A percentile compares a stretch with the other conserved stretches of the same genome.
phyloP scores from a whole-genome alignment of 1,140 invertebrate species.

The Melanaphis sacchari region DNA sequence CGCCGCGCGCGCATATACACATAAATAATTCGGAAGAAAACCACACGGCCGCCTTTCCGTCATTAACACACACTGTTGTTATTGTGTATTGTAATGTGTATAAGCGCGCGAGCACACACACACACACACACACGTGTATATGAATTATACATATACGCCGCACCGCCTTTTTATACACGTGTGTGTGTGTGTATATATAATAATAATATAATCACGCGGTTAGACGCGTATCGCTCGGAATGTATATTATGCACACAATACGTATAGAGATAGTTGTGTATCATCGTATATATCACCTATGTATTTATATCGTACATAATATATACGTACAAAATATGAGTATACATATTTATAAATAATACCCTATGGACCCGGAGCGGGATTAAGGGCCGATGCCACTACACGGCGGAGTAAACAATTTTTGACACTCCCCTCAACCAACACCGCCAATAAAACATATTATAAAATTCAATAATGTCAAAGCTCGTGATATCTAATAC shows the following conservation, averaged over 20 bases:
- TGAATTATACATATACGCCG: background rate
- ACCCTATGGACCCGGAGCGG: background rate
- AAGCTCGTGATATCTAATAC: too few species aligned
- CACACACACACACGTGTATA: background rate
- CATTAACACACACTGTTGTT: background rate
- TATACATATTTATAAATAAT: background rate
- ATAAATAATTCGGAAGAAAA: constrained; percentile 48
- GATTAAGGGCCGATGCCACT: background rate
- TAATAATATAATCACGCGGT: background rate
- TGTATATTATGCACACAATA: background rate
- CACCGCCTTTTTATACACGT: background rate
- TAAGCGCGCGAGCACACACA: background rate
- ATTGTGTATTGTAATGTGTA: background rate
- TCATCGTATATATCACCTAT: background rate
- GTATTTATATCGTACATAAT: background rate
- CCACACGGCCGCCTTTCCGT: constrained; percentile 8
- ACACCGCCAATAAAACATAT: too few species aligned
- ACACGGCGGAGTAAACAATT: background rate
- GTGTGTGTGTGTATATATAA: background rate
- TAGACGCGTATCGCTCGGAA: background rate
- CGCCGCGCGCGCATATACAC: background rate
- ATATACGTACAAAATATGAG: too few species aligned
- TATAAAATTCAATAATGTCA: too few species aligned
- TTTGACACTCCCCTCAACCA: background rate
- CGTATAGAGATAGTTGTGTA: background rate